These are phyloP conservation scores for Hemicentrotus pulcherrimus DNA, from an alignment of 35 echinoderm and acorn worm genomes.

Conservation along the genomic window DNA sequence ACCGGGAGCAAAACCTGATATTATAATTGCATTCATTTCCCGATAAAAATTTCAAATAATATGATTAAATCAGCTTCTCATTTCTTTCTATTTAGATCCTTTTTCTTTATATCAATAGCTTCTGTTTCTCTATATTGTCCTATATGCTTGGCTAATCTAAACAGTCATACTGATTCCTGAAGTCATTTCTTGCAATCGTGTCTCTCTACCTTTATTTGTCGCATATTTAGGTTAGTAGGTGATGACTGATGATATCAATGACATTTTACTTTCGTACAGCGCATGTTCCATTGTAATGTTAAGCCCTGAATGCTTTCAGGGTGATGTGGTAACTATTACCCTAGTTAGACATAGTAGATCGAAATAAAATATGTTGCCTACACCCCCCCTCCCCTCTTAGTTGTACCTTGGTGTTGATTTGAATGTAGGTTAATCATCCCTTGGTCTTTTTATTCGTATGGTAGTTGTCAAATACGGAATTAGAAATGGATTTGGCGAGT, in stretches of 20 bases:
- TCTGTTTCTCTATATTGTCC: no score
- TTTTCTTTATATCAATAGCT: no score
- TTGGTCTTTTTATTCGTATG: neutral
- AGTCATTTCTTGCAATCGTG: no score
- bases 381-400: neutral
- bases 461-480: neutral
- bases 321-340: neutral
- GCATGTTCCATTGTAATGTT: neutral
- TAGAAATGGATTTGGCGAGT: neutral
- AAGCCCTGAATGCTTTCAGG: neutral
- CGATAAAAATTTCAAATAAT: no score
- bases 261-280: no score
- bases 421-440: neutral
- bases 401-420: neutral
- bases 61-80: no score
- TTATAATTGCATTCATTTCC: no score
- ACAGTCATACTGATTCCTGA: no score
- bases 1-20: no score
- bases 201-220: neutral
- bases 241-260: neutral
- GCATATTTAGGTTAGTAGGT: neutral
- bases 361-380: no score
- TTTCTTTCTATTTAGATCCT: no score
- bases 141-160: no score
- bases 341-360: neutral